Percentiles rank a stretch among this genome's conserved stretches.
These are phyloP conservation scores for Silurus asotus DNA, from an alignment of 2,113 vertebrate genomes.

Conservation along the genomic window DNA sequence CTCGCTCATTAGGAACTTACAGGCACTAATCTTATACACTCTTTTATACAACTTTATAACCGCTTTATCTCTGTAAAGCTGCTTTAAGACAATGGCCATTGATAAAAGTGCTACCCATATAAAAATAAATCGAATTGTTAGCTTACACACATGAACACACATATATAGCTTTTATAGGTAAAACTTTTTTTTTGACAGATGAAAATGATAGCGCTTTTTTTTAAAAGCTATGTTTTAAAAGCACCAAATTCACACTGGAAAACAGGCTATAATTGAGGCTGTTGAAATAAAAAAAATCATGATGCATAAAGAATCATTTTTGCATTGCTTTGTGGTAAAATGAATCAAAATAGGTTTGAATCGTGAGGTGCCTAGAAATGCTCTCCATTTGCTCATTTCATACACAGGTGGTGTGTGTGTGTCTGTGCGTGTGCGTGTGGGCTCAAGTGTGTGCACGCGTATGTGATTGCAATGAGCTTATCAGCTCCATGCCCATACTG, in stretches of 20 bases:
- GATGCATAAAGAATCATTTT: conserved; percentile 22
- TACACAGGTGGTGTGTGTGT: background rate
- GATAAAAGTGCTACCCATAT: too few species aligned
- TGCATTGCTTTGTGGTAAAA: background rate
- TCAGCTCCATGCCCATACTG: background rate
- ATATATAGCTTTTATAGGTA: background rate
- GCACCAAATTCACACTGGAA: background rate
- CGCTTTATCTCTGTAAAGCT: too few species aligned
- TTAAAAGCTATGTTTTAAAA: conserved; percentile 6
- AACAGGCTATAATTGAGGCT: background rate
- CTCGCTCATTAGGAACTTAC: too few species aligned
- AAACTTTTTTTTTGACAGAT: background rate
- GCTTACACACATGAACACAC: too few species aligned
- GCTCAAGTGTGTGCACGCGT: background rate
- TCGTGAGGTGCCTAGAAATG: conserved; percentile 1
- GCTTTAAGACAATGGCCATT: too few species aligned
- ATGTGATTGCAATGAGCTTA: conserved; percentile 24
- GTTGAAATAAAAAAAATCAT: conserved; percentile 1
- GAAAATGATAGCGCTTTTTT: background rate
- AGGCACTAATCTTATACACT: too few species aligned
- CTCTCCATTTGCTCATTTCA: conserved; percentile 9
- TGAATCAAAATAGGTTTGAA: conserved; percentile 5
- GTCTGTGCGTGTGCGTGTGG: background rate
- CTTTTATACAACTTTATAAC: too few species aligned
- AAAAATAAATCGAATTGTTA: background rate